Conservation (phyloP, 1,140 invertebrate species). For the Eulimnadia texana region DNA sequence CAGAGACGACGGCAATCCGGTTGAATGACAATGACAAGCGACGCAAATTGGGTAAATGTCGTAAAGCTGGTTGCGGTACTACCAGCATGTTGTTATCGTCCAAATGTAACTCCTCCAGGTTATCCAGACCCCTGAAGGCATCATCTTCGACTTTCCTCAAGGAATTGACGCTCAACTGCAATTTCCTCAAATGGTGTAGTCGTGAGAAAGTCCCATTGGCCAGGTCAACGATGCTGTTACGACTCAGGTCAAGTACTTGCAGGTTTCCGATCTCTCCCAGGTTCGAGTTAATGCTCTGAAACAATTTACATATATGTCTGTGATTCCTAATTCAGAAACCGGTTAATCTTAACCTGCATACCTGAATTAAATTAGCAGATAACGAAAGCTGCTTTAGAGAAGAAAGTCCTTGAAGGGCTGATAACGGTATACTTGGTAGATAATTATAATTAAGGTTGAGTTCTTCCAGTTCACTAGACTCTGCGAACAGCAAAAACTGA, state of each 20-base stretch:
- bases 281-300: constrained; percentile 5
- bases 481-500: too few species aligned
- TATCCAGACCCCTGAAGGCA: constrained; percentile 61
- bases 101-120: constrained; percentile 59
- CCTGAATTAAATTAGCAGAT: constrained; percentile 66
- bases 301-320: neutral
- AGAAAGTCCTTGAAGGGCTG: constrained; percentile 48
- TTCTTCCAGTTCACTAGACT: constrained; percentile 51
- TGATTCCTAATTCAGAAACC: neutral
- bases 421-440: constrained; percentile 59
- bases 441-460: constrained; percentile 74
- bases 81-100: constrained; percentile 75
- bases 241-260: constrained; percentile 61
- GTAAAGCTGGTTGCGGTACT: constrained; percentile 61
- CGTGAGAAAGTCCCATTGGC: constrained; percentile 61
- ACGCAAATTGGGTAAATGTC: constrained; percentile 51
- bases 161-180: constrained; percentile 72
- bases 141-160: constrained; percentile 73
- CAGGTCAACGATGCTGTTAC: constrained; percentile 67
- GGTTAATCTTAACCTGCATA: constrained; percentile 29
- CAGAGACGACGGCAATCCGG: constrained; percentile 65
- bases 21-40: constrained; percentile 69
- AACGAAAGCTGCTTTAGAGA: constrained; percentile 57
- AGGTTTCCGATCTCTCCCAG: constrained; percentile 31
- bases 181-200: constrained; percentile 46